Base-by-base conservation (phyloP, 1,140 invertebrate species). In the Cherax quadricarinatus region DNA sequence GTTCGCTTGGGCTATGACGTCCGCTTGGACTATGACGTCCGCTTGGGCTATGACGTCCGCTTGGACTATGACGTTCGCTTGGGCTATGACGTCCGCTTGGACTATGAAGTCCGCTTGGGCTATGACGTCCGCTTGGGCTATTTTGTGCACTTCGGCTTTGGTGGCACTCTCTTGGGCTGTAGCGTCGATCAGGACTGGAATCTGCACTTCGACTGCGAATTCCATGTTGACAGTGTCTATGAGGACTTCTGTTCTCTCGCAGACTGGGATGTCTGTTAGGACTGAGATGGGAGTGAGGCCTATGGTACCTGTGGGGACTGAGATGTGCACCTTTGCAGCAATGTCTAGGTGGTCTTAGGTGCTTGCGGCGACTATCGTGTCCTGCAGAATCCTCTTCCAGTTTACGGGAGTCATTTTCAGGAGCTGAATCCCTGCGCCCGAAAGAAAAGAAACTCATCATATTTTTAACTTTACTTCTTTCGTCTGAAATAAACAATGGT, bases 221-320 rank as follows among this genome's bases (percentile, higher is more conserved):
- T 57, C 49, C 51, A 30, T 49, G 81, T 18, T 51, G 81, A 57
- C 81, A 49, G 21, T 82, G 49, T 9, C 81, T 82, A 14, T 57
- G 57, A 1, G 81, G 81, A 57, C 81, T 82, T 16, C 81, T 51
- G 41, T 57, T 82, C 49, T 57, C 51, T 4, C 81, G 49, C 18
- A 82, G 81, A n/a, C 81, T 82, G 12, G 81, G 49, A 57, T 82
- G 81, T 57, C 81, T 51, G 16, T 82, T 18, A 30, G 81, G 81
- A 30, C 81, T 82, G 41, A 41, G 81, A 12, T 57, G 81, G 49
- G 81, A 18, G 49, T 82, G 81, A 21, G 81, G 57, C 18, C 7
- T 5, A 14, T 82, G 81, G 81, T 82, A 57, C 5, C 81, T 4
- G 48, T 82, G 81, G 4, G 81, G 81, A 49, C 81, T 82, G 81